These are phyloP conservation scores for Drosophila ambigua DNA, from an alignment of 1,140 invertebrate species.

Conservation along the genomic window DNA sequence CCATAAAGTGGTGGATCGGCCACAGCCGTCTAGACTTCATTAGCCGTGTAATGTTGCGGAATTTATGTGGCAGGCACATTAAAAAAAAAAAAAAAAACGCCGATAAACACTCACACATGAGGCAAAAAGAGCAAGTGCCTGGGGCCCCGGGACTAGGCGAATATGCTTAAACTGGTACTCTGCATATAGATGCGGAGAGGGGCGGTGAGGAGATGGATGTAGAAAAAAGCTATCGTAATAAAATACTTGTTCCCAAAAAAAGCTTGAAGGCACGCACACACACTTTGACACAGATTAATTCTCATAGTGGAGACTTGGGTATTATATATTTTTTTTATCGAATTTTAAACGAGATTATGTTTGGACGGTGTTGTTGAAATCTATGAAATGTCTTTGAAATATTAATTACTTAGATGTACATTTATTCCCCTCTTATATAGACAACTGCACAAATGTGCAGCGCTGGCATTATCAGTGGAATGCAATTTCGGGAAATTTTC, in stretches of 20 bases:
- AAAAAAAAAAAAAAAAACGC: constrained; percentile 53
- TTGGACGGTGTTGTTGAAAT: no score
- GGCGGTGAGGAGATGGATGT: neutral
- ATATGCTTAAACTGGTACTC: constrained; percentile 39
- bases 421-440: constrained; percentile 9
- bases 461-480: constrained; percentile 58
- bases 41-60: constrained; percentile 75
- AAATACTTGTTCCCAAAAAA: constrained; percentile 22
- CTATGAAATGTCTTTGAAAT: no score
- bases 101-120: constrained; percentile 15
- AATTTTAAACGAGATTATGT: no score
- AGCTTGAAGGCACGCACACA: neutral
- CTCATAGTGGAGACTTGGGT: neutral
- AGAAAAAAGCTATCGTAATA: constrained; percentile 13
- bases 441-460: constrained; percentile 43
- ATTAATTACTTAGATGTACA: neutral
- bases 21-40: constrained; percentile 74
- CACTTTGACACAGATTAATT: neutral
- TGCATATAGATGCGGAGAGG: neutral
- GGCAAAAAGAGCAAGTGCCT: constrained; percentile 3
- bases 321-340: no score
- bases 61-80: constrained; percentile 79
- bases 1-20: constrained; percentile 34
- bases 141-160: constrained; percentile 27
- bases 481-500: constrained; percentile 75